Percentiles rank a stretch among this genome's conserved stretches.
Evolutionary conservation across 2,888 invertebrate species (phyloP).

Genomic region (Blomia tropicalis): DNA sequence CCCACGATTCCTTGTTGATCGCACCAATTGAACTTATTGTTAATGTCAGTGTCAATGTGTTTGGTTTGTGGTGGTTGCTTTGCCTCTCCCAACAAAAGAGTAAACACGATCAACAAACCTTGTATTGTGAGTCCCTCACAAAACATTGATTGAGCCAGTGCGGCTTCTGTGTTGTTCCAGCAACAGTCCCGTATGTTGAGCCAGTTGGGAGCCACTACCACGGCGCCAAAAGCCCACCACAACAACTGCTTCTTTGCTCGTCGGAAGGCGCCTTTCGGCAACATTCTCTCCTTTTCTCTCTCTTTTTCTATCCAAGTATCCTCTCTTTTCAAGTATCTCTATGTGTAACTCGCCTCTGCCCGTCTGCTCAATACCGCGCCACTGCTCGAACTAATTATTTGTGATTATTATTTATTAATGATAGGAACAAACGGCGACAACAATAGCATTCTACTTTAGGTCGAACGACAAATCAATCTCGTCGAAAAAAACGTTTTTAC

Average conservation of each 20-base stretch:
- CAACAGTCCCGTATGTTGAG: background rate
- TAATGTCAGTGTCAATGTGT: background rate
- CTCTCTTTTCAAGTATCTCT: too few species aligned
- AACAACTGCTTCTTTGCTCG: background rate
- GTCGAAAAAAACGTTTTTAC: too few species aligned
- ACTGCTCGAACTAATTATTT: conserved; percentile 15
- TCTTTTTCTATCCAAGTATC: too few species aligned
- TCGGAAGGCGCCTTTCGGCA: conserved; percentile 13
- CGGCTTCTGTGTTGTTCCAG: background rate
- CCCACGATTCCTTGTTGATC: too few species aligned
- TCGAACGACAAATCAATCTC: conserved; percentile 10
- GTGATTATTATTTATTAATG: conserved; percentile 14
- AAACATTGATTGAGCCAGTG: too few species aligned
- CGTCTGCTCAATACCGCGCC: conserved; percentile 11
- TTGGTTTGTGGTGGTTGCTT: background rate
- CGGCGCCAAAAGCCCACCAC: background rate
- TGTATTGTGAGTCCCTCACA: too few species aligned
- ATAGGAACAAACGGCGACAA: conserved; percentile 13
- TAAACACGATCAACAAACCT: background rate
- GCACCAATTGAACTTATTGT: too few species aligned
- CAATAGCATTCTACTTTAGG: too few species aligned
- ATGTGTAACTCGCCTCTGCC: too few species aligned
- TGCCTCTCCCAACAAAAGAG: background rate
- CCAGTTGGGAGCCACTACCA: background rate
- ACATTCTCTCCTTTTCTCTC: background rate